Conservation (phyloP, 2,113 vertebrate species). For the Caranx melampygus region DNA sequence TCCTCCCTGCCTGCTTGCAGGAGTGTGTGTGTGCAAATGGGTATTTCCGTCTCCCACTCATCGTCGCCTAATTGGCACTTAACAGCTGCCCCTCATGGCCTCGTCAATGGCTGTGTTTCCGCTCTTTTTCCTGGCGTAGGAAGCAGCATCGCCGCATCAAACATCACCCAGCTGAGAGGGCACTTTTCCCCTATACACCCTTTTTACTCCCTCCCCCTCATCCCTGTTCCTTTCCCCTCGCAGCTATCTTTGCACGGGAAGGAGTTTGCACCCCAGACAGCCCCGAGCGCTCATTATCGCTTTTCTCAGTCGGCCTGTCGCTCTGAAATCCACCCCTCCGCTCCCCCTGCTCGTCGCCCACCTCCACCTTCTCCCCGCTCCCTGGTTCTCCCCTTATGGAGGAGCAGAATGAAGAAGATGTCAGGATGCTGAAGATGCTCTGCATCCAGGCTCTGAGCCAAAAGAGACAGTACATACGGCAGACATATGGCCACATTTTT, state of each 20-base stretch:
- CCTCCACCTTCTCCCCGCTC: constrained; percentile 37
- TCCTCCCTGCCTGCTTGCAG: constrained; percentile 41
- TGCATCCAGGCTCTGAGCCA: constrained; percentile 63
- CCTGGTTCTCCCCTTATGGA: constrained; percentile 20
- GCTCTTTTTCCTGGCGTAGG: constrained; percentile 52
- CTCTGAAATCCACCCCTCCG: constrained; percentile 61
- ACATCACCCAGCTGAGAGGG: constrained; percentile 70
- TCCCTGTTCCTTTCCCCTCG: constrained; percentile 33
- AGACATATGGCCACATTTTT: constrained; percentile 68
- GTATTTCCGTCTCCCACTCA: constrained; percentile 68
- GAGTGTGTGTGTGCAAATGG: constrained; percentile 49
- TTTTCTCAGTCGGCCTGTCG: constrained; percentile 69
- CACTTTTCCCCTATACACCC: constrained; percentile 59
- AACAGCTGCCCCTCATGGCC: constrained; percentile 71
- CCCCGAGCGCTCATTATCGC: constrained; percentile 78
- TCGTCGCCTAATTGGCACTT: constrained; percentile 73
- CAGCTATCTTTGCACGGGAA: constrained; percentile 59
- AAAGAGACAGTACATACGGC: constrained; percentile 43
- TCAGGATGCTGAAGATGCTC: constrained; percentile 63
- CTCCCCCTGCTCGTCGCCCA: constrained; percentile 22
- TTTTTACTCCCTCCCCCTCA: background rate
- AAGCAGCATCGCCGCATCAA: constrained; percentile 68
- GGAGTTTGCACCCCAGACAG: constrained; percentile 75
- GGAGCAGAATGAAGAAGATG: constrained; percentile 51
- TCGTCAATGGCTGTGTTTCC: constrained; percentile 48